Conservation (phyloP, 2,888 invertebrate genomes). For the Aricia artaxerxes region DNA sequence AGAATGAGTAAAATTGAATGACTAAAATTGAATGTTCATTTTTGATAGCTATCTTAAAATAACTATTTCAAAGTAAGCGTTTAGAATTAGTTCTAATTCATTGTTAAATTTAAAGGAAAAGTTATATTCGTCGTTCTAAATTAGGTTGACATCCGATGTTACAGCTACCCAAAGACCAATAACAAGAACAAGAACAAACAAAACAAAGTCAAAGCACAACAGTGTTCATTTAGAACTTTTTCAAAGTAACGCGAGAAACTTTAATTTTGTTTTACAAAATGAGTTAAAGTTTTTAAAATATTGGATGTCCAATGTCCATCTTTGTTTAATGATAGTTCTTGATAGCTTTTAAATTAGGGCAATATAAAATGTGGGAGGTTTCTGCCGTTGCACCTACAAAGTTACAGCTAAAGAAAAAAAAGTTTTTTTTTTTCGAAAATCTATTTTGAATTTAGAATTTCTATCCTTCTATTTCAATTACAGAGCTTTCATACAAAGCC, state of each 20-base stretch:
- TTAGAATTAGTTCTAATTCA: background rate
- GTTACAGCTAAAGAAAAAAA: no score
- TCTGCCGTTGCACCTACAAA: no score
- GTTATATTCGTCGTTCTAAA: background rate
- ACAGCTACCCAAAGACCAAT: background rate
- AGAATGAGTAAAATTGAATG: no score
- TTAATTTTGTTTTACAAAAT: conserved; percentile 25
- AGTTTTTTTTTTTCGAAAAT: no score
- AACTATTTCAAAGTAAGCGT: no score
- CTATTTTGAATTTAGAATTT: background rate
- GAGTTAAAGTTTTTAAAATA: background rate
- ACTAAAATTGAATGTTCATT: no score
- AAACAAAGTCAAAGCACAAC: background rate
- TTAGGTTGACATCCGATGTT: background rate
- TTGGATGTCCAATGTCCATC: background rate
- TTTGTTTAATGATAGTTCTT: background rate
- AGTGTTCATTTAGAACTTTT: conserved; percentile 25
- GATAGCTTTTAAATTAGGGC: background rate
- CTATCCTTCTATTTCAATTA: background rate
- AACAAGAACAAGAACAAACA: background rate
- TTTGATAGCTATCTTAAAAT: no score
- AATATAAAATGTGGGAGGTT: no score
- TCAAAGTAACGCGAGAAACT: conserved; percentile 11
- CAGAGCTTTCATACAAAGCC: background rate
- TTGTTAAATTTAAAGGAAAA: background rate